Conservation (phyloP, 2,113 vertebrate species). For the Phasianus colchicus region DNA sequence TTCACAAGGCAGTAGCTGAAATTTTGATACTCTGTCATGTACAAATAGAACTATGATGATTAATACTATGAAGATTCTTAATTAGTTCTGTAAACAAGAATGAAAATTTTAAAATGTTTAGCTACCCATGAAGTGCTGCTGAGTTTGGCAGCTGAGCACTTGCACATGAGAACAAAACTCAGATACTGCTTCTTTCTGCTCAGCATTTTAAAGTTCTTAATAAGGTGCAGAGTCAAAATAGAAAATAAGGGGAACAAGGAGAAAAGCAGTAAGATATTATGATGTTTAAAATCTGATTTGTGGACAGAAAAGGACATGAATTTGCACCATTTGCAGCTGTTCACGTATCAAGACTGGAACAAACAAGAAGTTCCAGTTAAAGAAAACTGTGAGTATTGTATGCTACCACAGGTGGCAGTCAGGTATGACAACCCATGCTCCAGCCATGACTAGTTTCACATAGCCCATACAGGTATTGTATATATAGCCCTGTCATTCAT, state of each 20-base stretch:
- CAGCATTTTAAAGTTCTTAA: not conserved
- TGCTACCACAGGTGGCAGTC: not conserved
- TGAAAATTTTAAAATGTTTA: not conserved
- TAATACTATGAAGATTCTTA: not conserved
- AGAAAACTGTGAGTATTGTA: not conserved
- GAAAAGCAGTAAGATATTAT: not conserved
- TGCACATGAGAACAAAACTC: not conserved
- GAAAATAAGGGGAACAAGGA: not conserved
- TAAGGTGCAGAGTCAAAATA: not conserved
- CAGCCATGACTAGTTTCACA: not conserved
- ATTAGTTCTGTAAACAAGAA: slow-evolving; percentile 53
- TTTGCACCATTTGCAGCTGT: not conserved
- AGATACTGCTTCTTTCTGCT: not conserved
- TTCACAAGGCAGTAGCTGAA: not conserved
- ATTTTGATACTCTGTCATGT: not conserved
- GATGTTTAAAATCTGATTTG: not conserved
- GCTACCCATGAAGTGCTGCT: not conserved
- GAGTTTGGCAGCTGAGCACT: slow-evolving; percentile 23
- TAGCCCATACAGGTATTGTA: no score
- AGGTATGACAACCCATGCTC: not conserved
- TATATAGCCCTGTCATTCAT: not conserved
- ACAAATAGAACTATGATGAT: not conserved
- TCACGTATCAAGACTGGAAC: accelerated
- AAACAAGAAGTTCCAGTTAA: not conserved
- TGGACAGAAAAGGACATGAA: not conserved